Conservation (phyloP, 2,113 vertebrate genomes). For the Delphinus delphis region DNA sequence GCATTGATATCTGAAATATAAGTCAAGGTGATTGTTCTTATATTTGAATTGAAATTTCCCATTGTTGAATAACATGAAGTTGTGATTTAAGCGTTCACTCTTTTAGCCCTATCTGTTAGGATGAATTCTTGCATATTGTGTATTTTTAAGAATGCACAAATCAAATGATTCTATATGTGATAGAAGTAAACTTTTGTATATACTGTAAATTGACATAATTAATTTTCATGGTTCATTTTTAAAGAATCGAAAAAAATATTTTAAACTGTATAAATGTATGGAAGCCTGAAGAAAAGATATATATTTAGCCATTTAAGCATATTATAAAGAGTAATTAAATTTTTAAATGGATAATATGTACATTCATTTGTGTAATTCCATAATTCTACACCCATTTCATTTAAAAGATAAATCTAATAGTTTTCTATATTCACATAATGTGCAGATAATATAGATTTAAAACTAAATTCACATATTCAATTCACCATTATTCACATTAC, state of each 20-base stretch:
- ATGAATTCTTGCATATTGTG: not conserved
- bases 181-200: not conserved
- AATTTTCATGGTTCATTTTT: not conserved
- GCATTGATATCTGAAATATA: not conserved
- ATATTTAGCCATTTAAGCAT: not conserved
- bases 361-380: not conserved
- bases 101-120: not conserved
- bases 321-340: not conserved
- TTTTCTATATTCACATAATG: conserved; percentile 9
- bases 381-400: not conserved
- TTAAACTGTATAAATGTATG: not conserved
- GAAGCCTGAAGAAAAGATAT: not conserved
- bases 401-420: conserved; percentile 46
- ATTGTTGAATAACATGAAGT: not conserved
- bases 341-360: not conserved
- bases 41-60: not conserved
- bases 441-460: not conserved
- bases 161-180: not conserved
- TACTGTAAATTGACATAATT: not conserved
- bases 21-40: not conserved
- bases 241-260: not conserved
- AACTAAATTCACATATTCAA: conserved; percentile 6
- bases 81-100: not conserved
- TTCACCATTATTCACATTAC: not conserved
- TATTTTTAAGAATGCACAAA: not conserved